Evolutionary conservation across 37 sponge, comb jelly and placozoan species (phyloP).

Genomic region (Spongilla lacustris): DNA sequence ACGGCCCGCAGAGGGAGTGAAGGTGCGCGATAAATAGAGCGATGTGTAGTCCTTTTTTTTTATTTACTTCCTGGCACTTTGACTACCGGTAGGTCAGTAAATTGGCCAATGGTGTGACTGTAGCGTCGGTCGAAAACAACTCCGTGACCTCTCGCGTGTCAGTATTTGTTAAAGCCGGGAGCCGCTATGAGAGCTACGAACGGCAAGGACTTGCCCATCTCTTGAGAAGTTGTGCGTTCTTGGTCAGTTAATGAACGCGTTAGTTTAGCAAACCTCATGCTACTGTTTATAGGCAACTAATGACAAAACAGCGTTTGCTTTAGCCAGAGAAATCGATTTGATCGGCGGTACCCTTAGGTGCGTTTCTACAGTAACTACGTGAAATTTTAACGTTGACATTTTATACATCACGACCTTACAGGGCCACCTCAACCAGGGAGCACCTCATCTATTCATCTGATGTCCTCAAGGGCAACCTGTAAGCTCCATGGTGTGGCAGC

Average conservation of each 20-base stretch:
- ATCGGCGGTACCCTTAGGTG: constrained; percentile 68
- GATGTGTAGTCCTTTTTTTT: background rate
- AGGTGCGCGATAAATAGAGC: constrained; percentile 21
- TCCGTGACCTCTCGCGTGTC: constrained; percentile 37
- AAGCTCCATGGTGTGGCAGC: background rate
- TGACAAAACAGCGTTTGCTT: constrained; percentile 58
- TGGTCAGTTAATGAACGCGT: constrained; percentile 26
- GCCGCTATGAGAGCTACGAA: constrained; percentile 72
- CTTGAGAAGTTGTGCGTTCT: constrained; percentile 75
- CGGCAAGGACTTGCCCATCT: constrained; percentile 83
- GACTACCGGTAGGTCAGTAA: constrained; percentile 63
- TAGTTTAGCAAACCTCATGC: background rate
- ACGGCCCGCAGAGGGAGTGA: constrained; percentile 55
- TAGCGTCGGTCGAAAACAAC: constrained; percentile 74
- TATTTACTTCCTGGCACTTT: background rate
- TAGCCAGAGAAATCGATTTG: constrained; percentile 70
- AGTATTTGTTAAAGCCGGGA: constrained; percentile 78
- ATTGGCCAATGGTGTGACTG: constrained; percentile 75
- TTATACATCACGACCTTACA: background rate
- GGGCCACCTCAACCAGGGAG: constrained; percentile 64
- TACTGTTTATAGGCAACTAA: constrained; percentile 39
- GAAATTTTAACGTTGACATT: too few species aligned
- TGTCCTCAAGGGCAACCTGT: constrained; percentile 63
- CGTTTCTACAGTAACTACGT: background rate
- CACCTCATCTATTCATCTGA: constrained; percentile 48